Evolutionary conservation across 1,140 invertebrate genomes (phyloP).

Genomic region (Drosophila tsacasi): DNA sequence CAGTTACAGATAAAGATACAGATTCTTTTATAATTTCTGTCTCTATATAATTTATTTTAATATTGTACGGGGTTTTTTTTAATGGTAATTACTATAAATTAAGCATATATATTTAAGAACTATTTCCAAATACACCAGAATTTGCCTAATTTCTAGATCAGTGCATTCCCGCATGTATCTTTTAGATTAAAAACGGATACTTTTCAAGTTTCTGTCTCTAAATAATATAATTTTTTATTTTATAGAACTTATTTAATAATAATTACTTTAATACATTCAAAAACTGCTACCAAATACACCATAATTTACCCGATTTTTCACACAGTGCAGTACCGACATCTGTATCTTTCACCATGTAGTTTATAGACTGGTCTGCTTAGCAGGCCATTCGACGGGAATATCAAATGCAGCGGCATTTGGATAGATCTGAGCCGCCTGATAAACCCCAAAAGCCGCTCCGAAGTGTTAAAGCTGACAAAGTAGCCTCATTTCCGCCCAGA

Average conservation of each 20-base stretch:
- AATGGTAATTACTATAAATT: background rate
- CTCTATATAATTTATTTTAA: background rate
- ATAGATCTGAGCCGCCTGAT: constrained; percentile 53
- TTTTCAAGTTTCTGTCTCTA: no score
- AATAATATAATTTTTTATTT: no score
- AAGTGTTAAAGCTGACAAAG: constrained; percentile 78
- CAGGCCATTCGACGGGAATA: constrained; percentile 1
- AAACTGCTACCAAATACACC: no score
- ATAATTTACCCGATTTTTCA: background rate
- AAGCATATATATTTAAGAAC: background rate
- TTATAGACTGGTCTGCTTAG: constrained; percentile 45
- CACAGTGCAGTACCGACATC: constrained; percentile 10
- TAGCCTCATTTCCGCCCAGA: constrained; percentile 69
- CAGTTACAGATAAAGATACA: background rate
- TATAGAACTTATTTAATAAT: no score
- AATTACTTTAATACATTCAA: no score
- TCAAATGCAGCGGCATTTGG: constrained; percentile 34
- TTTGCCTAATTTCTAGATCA: no score
- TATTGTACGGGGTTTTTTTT: background rate
- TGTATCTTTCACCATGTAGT: constrained; percentile 19
- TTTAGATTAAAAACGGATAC: no score
- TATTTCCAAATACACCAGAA: no score
- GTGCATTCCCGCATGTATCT: no score
- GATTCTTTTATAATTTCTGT: background rate
- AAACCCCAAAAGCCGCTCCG: constrained; percentile 26